phyloP scores from a whole-genome alignment of 2,888 invertebrate species.

The Eutolmus rufibarbis region DNA sequence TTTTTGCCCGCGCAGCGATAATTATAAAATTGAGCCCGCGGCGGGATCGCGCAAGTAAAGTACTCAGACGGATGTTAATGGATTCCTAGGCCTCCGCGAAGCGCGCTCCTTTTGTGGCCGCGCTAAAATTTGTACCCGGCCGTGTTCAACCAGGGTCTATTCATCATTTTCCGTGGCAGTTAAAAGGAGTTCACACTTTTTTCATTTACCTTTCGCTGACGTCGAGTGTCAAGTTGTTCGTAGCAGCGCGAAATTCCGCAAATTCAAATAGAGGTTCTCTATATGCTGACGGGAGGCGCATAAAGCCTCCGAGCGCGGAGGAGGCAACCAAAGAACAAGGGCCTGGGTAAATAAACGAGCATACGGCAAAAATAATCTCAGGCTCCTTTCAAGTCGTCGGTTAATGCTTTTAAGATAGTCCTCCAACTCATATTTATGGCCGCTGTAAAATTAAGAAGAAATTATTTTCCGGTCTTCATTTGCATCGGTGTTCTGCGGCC shows the following conservation, averaged over 20 bases:
- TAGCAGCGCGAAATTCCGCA: not conserved
- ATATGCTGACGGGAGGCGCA: not conserved
- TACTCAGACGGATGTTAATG: not conserved
- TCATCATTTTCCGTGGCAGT: conserved; percentile 14
- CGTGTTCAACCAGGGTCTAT: not conserved
- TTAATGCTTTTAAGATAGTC: conserved; percentile 29
- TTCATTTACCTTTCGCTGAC: conserved; percentile 12
- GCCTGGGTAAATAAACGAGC: not conserved
- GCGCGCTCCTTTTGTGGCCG: not conserved
- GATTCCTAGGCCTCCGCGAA: not conserved
- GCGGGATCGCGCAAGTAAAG: not conserved
- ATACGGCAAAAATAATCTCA: not conserved
- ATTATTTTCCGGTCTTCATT: conserved; percentile 26
- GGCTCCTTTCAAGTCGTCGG: conserved; percentile 6
- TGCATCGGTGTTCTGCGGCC: not conserved
- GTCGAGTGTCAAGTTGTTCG: not conserved
- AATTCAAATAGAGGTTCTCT: not conserved
- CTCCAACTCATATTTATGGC: conserved; percentile 40
- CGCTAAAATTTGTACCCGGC: not conserved
- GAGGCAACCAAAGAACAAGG: not conserved
- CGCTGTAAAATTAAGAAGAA: conserved; percentile 39
- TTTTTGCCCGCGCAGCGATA: not conserved
- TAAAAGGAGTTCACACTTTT: conserved; percentile 13
- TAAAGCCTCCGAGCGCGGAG: not conserved
- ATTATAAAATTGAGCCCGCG: not conserved